Evolutionary conservation across 2,888 invertebrate genomes (phyloP).

Genomic region (Busseola fusca): DNA sequence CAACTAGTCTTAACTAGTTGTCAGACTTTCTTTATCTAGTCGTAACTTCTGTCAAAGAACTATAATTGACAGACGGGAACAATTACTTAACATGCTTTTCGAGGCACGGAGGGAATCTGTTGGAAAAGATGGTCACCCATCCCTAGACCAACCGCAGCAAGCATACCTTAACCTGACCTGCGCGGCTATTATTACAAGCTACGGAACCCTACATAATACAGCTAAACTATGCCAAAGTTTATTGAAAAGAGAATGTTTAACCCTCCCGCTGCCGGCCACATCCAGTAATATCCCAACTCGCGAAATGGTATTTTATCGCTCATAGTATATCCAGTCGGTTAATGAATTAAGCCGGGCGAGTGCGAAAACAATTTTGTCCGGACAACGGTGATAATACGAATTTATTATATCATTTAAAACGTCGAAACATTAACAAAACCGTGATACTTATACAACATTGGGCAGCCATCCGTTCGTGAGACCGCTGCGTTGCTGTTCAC

Average conservation of each 20-base stretch:
- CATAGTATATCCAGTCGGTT: conserved; percentile 76
- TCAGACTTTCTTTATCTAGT: too few species aligned
- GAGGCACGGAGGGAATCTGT: too few species aligned
- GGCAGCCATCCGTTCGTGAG: conserved; percentile 55
- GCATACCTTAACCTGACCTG: too few species aligned
- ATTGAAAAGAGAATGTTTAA: conserved; percentile 41
- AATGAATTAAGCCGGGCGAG: conserved; percentile 81
- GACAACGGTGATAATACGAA: conserved; percentile 81
- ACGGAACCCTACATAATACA: too few species aligned
- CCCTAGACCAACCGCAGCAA: too few species aligned
- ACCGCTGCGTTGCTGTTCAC: conserved; percentile 43
- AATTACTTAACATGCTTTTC: too few species aligned
- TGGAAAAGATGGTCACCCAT: too few species aligned
- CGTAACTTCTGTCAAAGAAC: too few species aligned
- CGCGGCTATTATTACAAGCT: too few species aligned
- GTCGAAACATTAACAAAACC: conserved; percentile 79
- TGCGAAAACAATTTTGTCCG: conserved; percentile 83
- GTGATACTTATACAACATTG: conserved; percentile 70
- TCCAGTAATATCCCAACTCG: conserved; percentile 47
- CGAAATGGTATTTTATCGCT: conserved; percentile 66
- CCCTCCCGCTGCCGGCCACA: conserved; percentile 30
- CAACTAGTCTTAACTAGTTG: too few species aligned
- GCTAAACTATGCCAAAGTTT: conserved; percentile 23
- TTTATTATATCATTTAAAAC: conserved; percentile 87
- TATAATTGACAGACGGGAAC: too few species aligned